Base-by-base conservation (phyloP, 1,140 invertebrate genomes). In the Cotesia typhae region DNA sequence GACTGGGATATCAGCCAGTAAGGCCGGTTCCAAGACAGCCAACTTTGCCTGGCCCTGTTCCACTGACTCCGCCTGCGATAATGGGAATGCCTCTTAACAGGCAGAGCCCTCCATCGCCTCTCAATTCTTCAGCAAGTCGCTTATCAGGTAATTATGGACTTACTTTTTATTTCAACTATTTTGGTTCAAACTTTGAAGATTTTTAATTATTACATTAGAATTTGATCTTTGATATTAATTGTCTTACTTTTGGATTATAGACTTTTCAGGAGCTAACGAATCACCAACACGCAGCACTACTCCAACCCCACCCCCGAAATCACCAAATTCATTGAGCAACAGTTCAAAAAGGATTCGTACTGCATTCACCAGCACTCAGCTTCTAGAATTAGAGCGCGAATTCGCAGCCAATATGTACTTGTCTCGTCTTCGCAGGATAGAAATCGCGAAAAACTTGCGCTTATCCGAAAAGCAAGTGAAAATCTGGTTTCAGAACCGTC, bases 381-480 rank as follows among this genome's bases (percentile, higher is more conserved):
- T 98, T 0, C 82, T 98, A 53, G 95, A 97, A 83, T 85, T 98
- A 53, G 96, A 98, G 83, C 92, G 96, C 71, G 96, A 97, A 81
- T 97, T 97, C 80, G 90, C 94, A 0, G 90, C 93, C 74, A 97
- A 96, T 79, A 96, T 96, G 88, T 98, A 97, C 77, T 86, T 98
- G 36, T 97, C 95, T 0, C 89, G 96, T 37, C 88, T 97, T 41
- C 88, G 96, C 53, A 88, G 96, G 72, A 97, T 98, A 75, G 96
- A 98, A 83, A 96, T 98, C 65, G 96, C 96, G 0, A 96, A 94
- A 4, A 92, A 94, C 76, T 85, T 98, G 65, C 90, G 92, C 28
- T 84, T 98, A 0, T 96, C 94, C 0, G 96, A 98, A 85, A 98
- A 98, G 82, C 96, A 97, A 87, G 95, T 97, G 53, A 97, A 96